phyloP scores from a whole-genome alignment of 2,113 vertebrate species.

The Geococcyx californianus region DNA sequence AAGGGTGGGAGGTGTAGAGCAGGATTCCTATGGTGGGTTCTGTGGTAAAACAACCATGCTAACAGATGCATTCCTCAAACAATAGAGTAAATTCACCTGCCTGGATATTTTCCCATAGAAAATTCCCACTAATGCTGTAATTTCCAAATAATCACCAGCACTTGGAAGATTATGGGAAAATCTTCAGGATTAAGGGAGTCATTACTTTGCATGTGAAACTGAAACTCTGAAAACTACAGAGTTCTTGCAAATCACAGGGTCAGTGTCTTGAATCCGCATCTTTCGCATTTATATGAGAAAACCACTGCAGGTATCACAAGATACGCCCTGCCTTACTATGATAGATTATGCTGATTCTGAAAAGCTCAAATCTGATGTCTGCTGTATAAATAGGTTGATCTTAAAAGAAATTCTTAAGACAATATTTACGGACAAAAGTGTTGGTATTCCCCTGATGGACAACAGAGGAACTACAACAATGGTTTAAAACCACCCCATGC shows the following conservation, averaged over 20 bases:
- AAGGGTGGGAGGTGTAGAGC: neutral
- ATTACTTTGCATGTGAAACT: neutral
- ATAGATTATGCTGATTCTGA: neutral
- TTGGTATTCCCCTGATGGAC: neutral
- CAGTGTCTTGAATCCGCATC: neutral
- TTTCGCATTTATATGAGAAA: neutral
- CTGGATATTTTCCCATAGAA: neutral
- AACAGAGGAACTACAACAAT: neutral
- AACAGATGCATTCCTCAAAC: neutral
- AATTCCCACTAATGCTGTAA: neutral
- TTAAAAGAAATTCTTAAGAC: neutral
- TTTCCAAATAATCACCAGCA: neutral
- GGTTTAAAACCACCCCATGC: neutral
- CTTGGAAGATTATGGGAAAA: neutral
- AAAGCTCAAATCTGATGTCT: neutral
- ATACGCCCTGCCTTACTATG: neutral
- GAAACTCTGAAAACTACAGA: neutral
- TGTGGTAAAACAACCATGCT: neutral
- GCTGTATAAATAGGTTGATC: neutral
- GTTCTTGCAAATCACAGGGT: neutral
- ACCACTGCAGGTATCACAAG: neutral
- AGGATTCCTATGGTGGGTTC: neutral
- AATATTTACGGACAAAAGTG: neutral
- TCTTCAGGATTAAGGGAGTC: neutral
- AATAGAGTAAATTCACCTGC: neutral